Conservation (phyloP, 2,888 invertebrate genomes). For the Chrysomela aeneicollis region DNA sequence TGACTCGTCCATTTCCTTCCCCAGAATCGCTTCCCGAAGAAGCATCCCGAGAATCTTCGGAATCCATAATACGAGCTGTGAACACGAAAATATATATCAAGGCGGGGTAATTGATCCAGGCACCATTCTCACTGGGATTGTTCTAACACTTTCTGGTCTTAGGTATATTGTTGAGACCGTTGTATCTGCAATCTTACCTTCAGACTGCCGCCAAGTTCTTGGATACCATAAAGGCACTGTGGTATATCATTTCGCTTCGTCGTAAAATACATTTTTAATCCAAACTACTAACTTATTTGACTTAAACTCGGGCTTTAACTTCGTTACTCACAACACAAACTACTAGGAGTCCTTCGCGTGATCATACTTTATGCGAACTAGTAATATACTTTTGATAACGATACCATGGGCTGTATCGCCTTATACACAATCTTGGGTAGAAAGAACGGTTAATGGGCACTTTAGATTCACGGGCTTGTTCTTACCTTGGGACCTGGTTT, state of each 20-base stretch:
- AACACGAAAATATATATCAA: constrained; percentile 34
- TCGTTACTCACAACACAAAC: constrained; percentile 60
- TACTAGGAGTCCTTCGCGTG: constrained; percentile 60
- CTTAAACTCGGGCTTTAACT: constrained; percentile 51
- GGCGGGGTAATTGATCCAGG: background rate
- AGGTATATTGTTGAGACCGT: constrained; percentile 55
- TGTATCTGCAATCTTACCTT: constrained; percentile 61
- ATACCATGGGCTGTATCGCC: constrained; percentile 52
- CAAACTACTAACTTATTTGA: constrained; percentile 46
- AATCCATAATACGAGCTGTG: constrained; percentile 63
- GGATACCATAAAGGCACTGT: constrained; percentile 60
- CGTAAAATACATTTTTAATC: constrained; percentile 51
- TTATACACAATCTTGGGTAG: constrained; percentile 58
- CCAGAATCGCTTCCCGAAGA: constrained; percentile 57
- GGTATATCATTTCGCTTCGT: constrained; percentile 58
- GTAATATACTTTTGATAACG: constrained; percentile 43
- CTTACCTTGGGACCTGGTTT: constrained; percentile 34
- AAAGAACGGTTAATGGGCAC: constrained; percentile 57
- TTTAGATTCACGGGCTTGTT: constrained; percentile 56
- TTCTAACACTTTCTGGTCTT: constrained; percentile 46
- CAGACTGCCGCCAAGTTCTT: constrained; percentile 56
- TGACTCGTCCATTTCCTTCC: constrained; percentile 46
- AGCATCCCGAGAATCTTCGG: constrained; percentile 68
- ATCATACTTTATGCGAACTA: constrained; percentile 52
- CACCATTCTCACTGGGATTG: constrained; percentile 33